These are phyloP conservation scores for Plecturocebus donacophilus DNA, from an alignment of 2,113 vertebrate genomes.

Conservation along the genomic window DNA sequence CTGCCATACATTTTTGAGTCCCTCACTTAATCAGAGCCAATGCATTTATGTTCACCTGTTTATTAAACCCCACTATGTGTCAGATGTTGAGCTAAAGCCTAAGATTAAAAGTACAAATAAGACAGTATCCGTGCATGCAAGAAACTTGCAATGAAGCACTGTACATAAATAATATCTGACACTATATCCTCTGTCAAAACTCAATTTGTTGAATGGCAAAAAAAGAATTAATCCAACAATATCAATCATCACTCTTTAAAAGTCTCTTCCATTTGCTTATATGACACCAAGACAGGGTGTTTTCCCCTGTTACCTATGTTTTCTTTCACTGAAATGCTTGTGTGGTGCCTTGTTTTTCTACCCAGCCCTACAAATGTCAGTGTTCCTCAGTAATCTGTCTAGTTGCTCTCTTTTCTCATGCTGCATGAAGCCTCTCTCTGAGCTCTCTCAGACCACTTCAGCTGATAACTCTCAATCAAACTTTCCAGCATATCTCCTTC, in stretches of 20 bases:
- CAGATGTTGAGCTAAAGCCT: not conserved
- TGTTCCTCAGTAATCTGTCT: not conserved
- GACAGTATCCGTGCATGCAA: not conserved
- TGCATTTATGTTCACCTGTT: not conserved
- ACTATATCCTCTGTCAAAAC: not conserved
- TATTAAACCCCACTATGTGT: not conserved
- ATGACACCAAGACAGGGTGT: not conserved
- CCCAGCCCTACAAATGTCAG: not conserved
- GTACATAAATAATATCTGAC: not conserved
- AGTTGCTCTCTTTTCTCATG: not conserved
- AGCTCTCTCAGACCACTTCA: not conserved
- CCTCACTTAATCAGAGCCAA: not conserved
- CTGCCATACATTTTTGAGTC: not conserved
- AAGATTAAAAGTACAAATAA: not conserved
- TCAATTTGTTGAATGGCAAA: not conserved
- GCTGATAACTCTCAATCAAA: not conserved
- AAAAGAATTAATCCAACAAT: not conserved
- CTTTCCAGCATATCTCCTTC: not conserved
- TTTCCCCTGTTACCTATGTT: not conserved
- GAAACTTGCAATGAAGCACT: not conserved
- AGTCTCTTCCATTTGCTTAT: not conserved
- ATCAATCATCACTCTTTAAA: not conserved
- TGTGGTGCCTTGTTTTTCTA: not conserved
- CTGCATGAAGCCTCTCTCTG: not conserved
- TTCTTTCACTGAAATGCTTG: not conserved